Evolutionary conservation across 2,888 invertebrate species (phyloP).

Genomic region (Drosophila subsilvestris): DNA sequence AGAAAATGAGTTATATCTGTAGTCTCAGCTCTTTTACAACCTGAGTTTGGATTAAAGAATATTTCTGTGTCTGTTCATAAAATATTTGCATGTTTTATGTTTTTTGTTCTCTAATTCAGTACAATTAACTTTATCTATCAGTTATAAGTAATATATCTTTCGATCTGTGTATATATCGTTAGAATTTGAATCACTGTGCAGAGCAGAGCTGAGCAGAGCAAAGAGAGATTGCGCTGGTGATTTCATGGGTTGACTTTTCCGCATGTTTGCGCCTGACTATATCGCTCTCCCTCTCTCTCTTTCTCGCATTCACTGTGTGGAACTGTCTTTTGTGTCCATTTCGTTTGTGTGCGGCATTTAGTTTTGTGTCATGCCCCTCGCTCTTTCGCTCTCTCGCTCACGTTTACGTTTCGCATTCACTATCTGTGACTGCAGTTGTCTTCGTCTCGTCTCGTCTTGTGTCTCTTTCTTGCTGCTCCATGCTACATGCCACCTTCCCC

Average conservation of each 20-base stretch:
- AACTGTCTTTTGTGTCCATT: constrained; percentile 38
- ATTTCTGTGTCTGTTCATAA: too few species aligned
- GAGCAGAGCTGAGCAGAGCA: not conserved
- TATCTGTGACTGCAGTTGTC: constrained; percentile 48
- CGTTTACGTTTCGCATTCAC: constrained; percentile 31
- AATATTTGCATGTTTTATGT: too few species aligned
- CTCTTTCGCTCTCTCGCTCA: constrained; percentile 10
- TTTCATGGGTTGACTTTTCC: constrained; percentile 61
- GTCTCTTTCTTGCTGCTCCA: constrained; percentile 8
- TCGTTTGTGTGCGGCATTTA: constrained; percentile 48
- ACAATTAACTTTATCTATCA: not conserved
- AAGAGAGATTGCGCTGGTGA: constrained; percentile 9
- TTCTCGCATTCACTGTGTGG: constrained; percentile 9
- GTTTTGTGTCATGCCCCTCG: constrained; percentile 39
- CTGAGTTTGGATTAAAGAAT: too few species aligned
- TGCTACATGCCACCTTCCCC: not conserved
- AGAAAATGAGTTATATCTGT: too few species aligned
- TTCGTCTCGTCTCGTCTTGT: constrained; percentile 19
- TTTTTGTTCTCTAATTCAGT: too few species aligned
- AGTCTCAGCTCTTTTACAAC: too few species aligned
- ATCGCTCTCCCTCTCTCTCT: constrained; percentile 16
- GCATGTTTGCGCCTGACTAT: constrained; percentile 55
- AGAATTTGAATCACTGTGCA: not conserved
- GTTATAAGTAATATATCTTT: not conserved
- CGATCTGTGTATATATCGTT: not conserved